Base-by-base conservation (phyloP, 2,888 invertebrate genomes). In the Syrphus vitripennis region DNA sequence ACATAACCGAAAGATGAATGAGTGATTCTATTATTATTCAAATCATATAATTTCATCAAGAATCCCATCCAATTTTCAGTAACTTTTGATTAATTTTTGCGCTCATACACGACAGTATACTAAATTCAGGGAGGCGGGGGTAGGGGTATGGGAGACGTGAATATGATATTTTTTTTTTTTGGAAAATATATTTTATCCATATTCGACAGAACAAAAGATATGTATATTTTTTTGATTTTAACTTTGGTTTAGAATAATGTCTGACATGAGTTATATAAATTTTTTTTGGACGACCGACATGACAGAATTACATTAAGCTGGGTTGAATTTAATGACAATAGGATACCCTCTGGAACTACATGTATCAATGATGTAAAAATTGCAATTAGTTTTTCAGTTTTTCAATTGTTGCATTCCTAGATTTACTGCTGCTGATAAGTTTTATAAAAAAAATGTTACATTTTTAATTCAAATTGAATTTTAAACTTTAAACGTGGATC, bases 11-110 rank as follows among this genome's bases (percentile, higher is more conserved):
- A 71, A 69, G 89, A 89, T 89, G 90, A 90, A 90, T 89, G 90
- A 89, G 89, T 90, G 90, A 90, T 91, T 91, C 90, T 89, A 90
- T 91, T 91, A 90, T 90, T 91, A 91, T 91, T 91, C 91, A 91
- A 91, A 91, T 91, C 90, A 90, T 90, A 91, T 90, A 91, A 91
- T 90, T 91, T 89, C 89, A 90, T 90, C 86, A 86, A 78, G 86
- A 78, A 86, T 82, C 82, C 82, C 74, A 86, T 86, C 86, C 78
- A 86, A 82, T 86, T 86, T 86, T 86, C 82, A 82, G 82, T 78
- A 78, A 86, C 74, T 81, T 84, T 86, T 86, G 86, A 86, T 86
- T 86, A 86, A 86, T 82, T 86, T 86, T 82, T 81, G 57, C 72
- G 21, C 67, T 67, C 80, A 14, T 21, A 10, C 31, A 59, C 29